Base-by-base conservation (phyloP, 2,797 vertebrate genomes). In the Alosa sapidissima region DNA sequence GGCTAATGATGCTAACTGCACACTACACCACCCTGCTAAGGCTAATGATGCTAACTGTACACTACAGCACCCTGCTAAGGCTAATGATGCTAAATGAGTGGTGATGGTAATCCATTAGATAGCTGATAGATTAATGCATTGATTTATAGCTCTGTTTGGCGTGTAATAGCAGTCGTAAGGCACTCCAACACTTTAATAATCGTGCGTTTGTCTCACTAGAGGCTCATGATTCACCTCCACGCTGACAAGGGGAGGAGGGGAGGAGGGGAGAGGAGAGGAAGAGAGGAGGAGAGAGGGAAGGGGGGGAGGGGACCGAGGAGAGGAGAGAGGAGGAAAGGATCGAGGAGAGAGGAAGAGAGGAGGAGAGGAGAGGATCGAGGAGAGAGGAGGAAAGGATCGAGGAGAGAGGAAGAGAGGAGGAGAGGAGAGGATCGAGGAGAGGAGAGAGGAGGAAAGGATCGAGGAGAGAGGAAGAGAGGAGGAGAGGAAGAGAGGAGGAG, bases 301-400 rank as follows among this genome's bases (percentile, higher is more conserved):
- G 81, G 54, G 82, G 72, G 24, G 28, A 28, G 83, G 72, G 68
- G n/a, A n/a, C n/a, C n/a, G 75, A 83, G 47, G 13, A 21, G 13
- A 14, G 13, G 16, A 21, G 41, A 21, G 81, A 24, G 78, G 55
- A 78, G 83, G 45, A 6, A 41, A 55, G 51, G 58, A 36, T 55
- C 82, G 13, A 58, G 85, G 11, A 14, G 72, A 47, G 3, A 10
- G 7, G 47, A 41, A n/a, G 7, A 24, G 68, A 51, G 2, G n/a
- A n/a, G n/a, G n/a, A n/a, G 84, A 48, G 68, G 81, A 81, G 49
- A 62, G 21, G n/a, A n/a, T n/a, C n/a, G n/a, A 58, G 82, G 87
- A 52, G 7, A 24, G 68, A 51, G 2, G 84, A 48, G 68, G 81
- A 81, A 49, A 47, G 51, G 28, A 84, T 48, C 82, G 49, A 60